Evolutionary conservation across 1,140 invertebrate genomes (phyloP), one percentile per base, ranked within the genome.

Genomic region (Drusus annulatus): DNA sequence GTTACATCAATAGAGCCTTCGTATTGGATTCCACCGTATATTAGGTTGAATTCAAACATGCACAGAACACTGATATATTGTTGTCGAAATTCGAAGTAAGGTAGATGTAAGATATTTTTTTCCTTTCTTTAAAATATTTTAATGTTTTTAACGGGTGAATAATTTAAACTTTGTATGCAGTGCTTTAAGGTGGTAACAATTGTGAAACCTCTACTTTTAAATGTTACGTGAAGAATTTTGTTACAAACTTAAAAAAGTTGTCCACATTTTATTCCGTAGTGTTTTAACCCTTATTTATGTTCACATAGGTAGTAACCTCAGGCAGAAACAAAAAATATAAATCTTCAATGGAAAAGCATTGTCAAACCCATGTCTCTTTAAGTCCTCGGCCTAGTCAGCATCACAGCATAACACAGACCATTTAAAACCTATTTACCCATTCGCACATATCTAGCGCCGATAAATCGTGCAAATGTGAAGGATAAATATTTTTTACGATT

Each of bases 331-430:
- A 62, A 76, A 76, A 60, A 76, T 54, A 78, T 78, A 78, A 78
- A 78, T 78, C 76, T 78, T 56, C 8, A 54, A 62, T 78, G 76
- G 31, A 68, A 68, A 78, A 78, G 76, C 63, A 78, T 78, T 78
- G 76, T 78, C 76, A 78, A 78, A 78, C 60, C 74, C 74, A 76
- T 76, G 74, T 76, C 74, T 63, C 15, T 62, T 16, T 17, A 23
- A 68, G 50, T 78, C 62, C 51, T 68, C 16, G 31, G 52, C 36
- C 36, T 45, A 78, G 76, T 78, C 60, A 68, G 60, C 76, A 78
- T 78, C 63, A 68, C 62, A 13, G 52, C 25, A 68, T 78, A 68
- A 78, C 60, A 68, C 16, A 21, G 76, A 78, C 76, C 56, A 78
- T 78, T 78, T 31, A 69, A 78, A 78, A 65, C 51, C 45, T 68